These are phyloP conservation scores for Oryctolagus cuniculus DNA, from an alignment of 2,113 vertebrate genomes.

Conservation along the genomic window mOryCun1.1 NC_091441.1:94202501-94203000, in stretches of 20 bases:
- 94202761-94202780: not conserved
- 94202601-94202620: not conserved
- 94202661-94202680: not conserved
- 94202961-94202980: not conserved
- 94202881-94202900: not conserved
- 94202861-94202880: not conserved
- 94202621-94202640: constrained; percentile 17
- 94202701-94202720: not conserved
- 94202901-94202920: not conserved
- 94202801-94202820: not conserved
- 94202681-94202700: constrained; percentile 13
- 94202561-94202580: constrained; percentile 5
- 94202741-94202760: not conserved
- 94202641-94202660: not conserved
- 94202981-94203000: not conserved
- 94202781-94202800: not conserved
- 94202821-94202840: not conserved
- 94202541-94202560: not conserved
- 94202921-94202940: not conserved
- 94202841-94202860: not conserved
- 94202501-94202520: not conserved
- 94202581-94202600: not conserved
- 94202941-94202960: not conserved
- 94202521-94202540: not conserved
- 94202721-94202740: not conserved